phyloP scores from a whole-genome alignment of 2,113 vertebrate genomes.

The Lasiurus cinereus region DNA sequence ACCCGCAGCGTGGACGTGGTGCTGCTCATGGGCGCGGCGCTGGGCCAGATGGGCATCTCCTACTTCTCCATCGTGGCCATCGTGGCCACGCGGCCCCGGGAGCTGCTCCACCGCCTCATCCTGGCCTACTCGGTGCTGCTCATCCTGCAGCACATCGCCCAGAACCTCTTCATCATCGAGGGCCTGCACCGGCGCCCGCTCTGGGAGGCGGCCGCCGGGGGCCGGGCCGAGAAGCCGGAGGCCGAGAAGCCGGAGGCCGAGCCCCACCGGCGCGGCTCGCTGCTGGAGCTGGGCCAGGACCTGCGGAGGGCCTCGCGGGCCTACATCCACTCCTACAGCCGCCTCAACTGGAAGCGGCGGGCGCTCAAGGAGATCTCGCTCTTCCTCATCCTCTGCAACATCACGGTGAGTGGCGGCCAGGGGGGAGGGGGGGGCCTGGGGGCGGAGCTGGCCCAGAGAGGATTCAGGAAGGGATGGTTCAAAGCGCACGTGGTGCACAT shows the following conservation, averaged over 20 bases:
- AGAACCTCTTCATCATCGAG: constrained; percentile 95
- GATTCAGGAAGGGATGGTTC: background rate
- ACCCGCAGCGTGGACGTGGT: constrained; percentile 93
- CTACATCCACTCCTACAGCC: constrained; percentile 84
- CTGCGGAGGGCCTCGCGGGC: constrained; percentile 80
- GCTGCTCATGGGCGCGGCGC: constrained; percentile 90
- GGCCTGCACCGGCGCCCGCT: constrained; percentile 90
- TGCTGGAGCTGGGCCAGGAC: constrained; percentile 83
- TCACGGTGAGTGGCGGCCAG: constrained; percentile 90
- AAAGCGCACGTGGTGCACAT: accelerated
- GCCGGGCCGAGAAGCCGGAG: background rate
- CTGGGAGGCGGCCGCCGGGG: background rate
- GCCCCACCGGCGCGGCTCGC: background rate
- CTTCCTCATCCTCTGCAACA: constrained; percentile 93
- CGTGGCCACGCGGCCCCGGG: constrained; percentile 82
- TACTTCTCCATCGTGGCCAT: constrained; percentile 95
- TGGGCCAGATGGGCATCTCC: constrained; percentile 91
- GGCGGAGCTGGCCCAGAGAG: background rate
- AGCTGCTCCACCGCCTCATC: constrained; percentile 89
- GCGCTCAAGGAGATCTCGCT: constrained; percentile 91
- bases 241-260: constrained; percentile 24
- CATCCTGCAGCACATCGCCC: constrained; percentile 92
- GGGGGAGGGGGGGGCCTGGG: accelerated
- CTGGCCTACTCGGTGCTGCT: constrained; percentile 91
- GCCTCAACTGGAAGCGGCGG: constrained; percentile 88